phyloP scores from a whole-genome alignment of 2,888 invertebrate species.

The Ectobius pallidus region DNA sequence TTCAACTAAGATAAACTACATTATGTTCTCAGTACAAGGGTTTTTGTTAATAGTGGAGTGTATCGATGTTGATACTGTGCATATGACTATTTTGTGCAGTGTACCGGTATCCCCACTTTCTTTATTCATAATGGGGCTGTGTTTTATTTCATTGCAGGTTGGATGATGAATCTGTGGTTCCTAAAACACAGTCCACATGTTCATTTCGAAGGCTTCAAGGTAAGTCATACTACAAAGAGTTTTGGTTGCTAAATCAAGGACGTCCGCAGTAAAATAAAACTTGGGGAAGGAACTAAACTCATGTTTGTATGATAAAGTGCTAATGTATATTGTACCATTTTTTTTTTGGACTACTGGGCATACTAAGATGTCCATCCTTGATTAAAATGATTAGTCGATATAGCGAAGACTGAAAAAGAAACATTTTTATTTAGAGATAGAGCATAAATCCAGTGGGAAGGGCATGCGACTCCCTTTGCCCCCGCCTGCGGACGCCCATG shows the following conservation, averaged over 20 bases:
- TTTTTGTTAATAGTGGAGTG: too few relatives aligned
- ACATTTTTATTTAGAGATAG: conserved; percentile 17
- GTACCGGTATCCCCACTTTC: too few relatives aligned
- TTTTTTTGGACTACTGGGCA: neutral
- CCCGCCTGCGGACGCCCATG: conserved; percentile 21
- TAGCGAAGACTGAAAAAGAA: conserved; percentile 14
- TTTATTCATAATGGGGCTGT: too few relatives aligned
- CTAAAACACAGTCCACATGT: conserved; percentile 32
- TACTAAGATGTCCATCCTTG: neutral
- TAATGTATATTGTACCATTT: neutral
- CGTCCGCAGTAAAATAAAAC: conserved; percentile 11
- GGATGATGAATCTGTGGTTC: conserved; percentile 33
- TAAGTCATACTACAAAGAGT: conserved; percentile 7
- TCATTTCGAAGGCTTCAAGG: conserved; percentile 40
- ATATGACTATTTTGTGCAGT: too few relatives aligned
- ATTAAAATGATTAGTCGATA: too few relatives aligned
- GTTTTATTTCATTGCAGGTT: conserved; percentile 34
- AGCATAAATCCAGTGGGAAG: conserved; percentile 11
- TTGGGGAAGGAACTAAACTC: neutral
- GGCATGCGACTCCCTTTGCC: neutral
- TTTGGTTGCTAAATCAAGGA: conserved; percentile 4
- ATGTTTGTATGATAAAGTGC: neutral
- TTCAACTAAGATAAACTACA: too few relatives aligned
- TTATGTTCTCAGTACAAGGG: too few relatives aligned
- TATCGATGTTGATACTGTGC: too few relatives aligned